These are phyloP conservation scores for Scleropages formosus DNA, from an alignment of 2,797 vertebrate species.

Conservation along the genomic window DNA sequence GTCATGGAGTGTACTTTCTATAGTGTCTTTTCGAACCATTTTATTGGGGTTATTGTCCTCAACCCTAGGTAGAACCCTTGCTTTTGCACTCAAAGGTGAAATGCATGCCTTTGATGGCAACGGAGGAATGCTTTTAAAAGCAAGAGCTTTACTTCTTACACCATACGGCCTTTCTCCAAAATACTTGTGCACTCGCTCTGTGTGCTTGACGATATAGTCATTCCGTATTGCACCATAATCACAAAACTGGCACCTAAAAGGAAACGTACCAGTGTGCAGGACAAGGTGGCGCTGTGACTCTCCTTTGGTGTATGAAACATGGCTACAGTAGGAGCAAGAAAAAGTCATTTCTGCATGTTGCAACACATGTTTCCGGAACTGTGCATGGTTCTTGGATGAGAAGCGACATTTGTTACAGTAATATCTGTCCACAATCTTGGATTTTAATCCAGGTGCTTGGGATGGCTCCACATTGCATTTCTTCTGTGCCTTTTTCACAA, in stretches of 20 bases:
- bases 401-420: slow-evolving; percentile 88
- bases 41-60: slow-evolving; percentile 27
- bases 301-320: slow-evolving; percentile 80
- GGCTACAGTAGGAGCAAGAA: slow-evolving; percentile 85
- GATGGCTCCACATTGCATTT: slow-evolving; percentile 22
- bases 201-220: slow-evolving; percentile 88
- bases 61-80: slow-evolving; percentile 15
- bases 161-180: slow-evolving; percentile 44
- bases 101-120: slow-evolving; percentile 16
- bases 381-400: slow-evolving; percentile 72
- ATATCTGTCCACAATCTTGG: slow-evolving; percentile 66
- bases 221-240: slow-evolving; percentile 85
- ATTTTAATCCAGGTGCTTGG: slow-evolving; percentile 57
- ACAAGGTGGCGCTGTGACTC: slow-evolving; percentile 86
- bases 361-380: slow-evolving; percentile 75
- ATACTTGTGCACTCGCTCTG: slow-evolving; percentile 77
- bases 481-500: slow-evolving; percentile 41
- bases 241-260: slow-evolving; percentile 84
- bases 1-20: slow-evolving; percentile 45
- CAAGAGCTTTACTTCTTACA: slow-evolving; percentile 40
- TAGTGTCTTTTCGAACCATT: slow-evolving; percentile 44
- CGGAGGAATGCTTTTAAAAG: slow-evolving; percentile 42
- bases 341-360: slow-evolving; percentile 84
- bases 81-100: not conserved
- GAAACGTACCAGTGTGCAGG: slow-evolving; percentile 81